These are phyloP conservation scores for Siphlonurus alternatus DNA, from an alignment of 2,888 invertebrate genomes.

Conservation along the genomic window DNA sequence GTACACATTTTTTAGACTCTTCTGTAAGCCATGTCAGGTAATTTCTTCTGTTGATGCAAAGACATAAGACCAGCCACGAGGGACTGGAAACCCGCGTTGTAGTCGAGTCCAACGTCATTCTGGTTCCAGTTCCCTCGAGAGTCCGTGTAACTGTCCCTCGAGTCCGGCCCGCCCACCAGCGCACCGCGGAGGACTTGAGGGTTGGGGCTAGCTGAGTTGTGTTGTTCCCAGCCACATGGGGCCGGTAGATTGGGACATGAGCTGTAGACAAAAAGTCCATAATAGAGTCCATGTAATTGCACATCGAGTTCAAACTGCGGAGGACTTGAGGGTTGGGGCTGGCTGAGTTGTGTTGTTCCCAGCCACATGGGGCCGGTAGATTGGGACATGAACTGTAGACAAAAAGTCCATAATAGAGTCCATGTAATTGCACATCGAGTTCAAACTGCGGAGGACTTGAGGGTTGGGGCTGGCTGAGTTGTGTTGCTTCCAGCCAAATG, in stretches of 20 bases:
- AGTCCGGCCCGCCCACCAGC: conserved; percentile 19
- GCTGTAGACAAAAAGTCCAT: background rate
- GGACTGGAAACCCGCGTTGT: conserved; percentile 18
- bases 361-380: conserved; percentile 16
- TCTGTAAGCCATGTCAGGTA: background rate
- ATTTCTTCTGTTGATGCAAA: background rate
- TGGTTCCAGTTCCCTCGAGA: conserved; percentile 16
- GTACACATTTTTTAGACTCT: no score
- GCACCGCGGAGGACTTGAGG: conserved; percentile 18
- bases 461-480: conserved; percentile 16
- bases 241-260: conserved; percentile 17
- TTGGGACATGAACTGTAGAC: conserved; percentile 15
- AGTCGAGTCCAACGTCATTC: conserved; percentile 18
- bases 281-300: conserved; percentile 17
- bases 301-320: conserved; percentile 17
- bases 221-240: conserved; percentile 16
- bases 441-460: conserved; percentile 18
- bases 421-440: conserved; percentile 15
- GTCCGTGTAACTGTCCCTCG: conserved; percentile 17
- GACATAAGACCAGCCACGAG: conserved; percentile 14
- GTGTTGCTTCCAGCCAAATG: conserved; percentile 16
- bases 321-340: conserved; percentile 17
- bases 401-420: conserved; percentile 14
- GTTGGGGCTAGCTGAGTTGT: conserved; percentile 15
- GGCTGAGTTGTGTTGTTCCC: conserved; percentile 14